These are phyloP conservation scores for Acanthiza pusilla DNA, from an alignment of 2,797 vertebrate genomes.

Conservation along the genomic window DNA sequence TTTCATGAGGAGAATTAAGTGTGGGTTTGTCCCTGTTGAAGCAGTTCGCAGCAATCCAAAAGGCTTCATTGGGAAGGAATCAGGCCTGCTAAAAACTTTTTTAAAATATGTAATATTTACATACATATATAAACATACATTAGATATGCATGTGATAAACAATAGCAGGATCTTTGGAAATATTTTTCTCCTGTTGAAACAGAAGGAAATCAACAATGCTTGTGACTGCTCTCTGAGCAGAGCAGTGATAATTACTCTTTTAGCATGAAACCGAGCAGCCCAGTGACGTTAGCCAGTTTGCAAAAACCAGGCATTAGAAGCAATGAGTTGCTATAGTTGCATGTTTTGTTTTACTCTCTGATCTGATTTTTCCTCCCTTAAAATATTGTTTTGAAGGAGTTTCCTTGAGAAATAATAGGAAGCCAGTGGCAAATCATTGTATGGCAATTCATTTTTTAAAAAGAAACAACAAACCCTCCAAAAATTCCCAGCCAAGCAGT, in stretches of 20 bases:
- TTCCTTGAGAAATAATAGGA: background rate
- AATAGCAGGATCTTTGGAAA: background rate
- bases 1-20: background rate
- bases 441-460: background rate
- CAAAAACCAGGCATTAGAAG: background rate
- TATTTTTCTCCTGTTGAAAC: background rate
- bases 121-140: background rate
- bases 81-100: background rate
- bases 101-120: background rate
- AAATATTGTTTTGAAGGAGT: background rate
- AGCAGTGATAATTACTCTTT: background rate
- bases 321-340: background rate
- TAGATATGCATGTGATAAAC: background rate
- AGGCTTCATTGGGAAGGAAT: background rate
- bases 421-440: background rate
- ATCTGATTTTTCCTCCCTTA: background rate
- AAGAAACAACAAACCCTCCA: background rate
- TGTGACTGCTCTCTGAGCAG: background rate
- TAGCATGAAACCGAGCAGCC: background rate
- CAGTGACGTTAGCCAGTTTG: background rate
- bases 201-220: background rate
- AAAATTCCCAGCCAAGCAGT: background rate
- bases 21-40: background rate
- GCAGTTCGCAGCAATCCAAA: background rate
- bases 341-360: background rate